Evolutionary conservation across 2,113 vertebrate genomes (phyloP).

Genomic region (Leptodactylus fuscus): DNA sequence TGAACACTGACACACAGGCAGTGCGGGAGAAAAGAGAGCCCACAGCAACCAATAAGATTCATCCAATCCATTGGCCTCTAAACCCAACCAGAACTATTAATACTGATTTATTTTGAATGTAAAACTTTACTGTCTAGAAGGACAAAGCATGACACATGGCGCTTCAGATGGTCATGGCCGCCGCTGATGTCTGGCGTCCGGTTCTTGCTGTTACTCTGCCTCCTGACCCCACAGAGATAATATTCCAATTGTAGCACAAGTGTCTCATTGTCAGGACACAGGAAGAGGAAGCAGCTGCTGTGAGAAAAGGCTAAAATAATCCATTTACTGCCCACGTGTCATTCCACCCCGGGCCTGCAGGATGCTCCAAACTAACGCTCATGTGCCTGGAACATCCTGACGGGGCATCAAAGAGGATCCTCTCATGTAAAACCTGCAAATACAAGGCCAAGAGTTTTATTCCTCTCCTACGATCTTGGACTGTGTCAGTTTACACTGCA

Average conservation of each 20-base stretch:
- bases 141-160: neutral
- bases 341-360: neutral
- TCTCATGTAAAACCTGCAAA: neutral
- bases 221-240: constrained; percentile 23
- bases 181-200: neutral
- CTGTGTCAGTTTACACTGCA: neutral
- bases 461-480: neutral
- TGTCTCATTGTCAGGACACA: constrained; percentile 18
- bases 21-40: neutral
- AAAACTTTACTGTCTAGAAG: neutral
- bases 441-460: neutral
- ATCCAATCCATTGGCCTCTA: too few relatives aligned
- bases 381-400: constrained; percentile 4
- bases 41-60: neutral
- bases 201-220: neutral
- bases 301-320: constrained; percentile 42
- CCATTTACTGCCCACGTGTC: constrained; percentile 11
- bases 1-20: neutral
- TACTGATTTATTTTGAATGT: neutral
- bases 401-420: neutral
- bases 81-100: too few relatives aligned
- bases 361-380: neutral
- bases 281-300: constrained; percentile 52
- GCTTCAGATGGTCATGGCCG: too few relatives aligned
- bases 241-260: constrained; percentile 33